Percentiles rank a stretch among this genome's conserved stretches.
Evolutionary conservation across 2,797 vertebrate genomes (phyloP).

Genomic region (Clarias pachynema): DNA sequence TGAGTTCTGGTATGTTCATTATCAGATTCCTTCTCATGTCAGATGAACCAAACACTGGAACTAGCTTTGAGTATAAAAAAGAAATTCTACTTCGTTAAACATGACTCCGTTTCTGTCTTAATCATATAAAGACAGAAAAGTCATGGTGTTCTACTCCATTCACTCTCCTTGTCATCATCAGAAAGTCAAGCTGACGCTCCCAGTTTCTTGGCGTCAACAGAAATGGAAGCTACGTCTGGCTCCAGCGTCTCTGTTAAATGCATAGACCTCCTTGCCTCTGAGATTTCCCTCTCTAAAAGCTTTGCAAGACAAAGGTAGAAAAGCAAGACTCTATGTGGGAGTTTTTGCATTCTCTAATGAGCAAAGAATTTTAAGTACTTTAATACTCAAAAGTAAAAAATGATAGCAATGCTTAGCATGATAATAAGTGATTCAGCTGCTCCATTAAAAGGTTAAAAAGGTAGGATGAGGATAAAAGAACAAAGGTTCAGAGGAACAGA

Average conservation of each 20-base stretch:
- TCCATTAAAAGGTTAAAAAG: slow-evolving; percentile 26
- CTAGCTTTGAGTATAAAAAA: neutral
- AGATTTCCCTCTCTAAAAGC: slow-evolving; percentile 64
- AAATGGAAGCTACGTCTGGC: slow-evolving; percentile 48
- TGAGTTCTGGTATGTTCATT: slow-evolving; percentile 50
- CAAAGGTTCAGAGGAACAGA: neutral
- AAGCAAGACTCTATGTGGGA: slow-evolving; percentile 57
- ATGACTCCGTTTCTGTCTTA: slow-evolving; percentile 33
- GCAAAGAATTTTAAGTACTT: slow-evolving; percentile 61
- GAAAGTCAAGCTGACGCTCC: slow-evolving; percentile 50
- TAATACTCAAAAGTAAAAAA: slow-evolving; percentile 48
- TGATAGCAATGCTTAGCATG: slow-evolving; percentile 39
- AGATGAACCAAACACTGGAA: slow-evolving; percentile 16
- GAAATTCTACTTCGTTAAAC: slow-evolving; percentile 35
- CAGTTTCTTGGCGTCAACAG: slow-evolving; percentile 37
- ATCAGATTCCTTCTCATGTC: slow-evolving; percentile 22
- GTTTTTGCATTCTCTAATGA: slow-evolving; percentile 59
- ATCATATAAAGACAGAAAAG: neutral
- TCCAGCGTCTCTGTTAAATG: slow-evolving; percentile 68
- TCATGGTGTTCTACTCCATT: slow-evolving; percentile 24
- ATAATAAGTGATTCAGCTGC: slow-evolving; percentile 28
- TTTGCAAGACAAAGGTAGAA: slow-evolving; percentile 67
- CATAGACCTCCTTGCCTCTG: slow-evolving; percentile 66
- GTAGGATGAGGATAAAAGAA: neutral
- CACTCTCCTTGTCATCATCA: slow-evolving; percentile 34